Base-by-base conservation (phyloP, 2,113 vertebrate species). In the Pampusana beccarii region DNA sequence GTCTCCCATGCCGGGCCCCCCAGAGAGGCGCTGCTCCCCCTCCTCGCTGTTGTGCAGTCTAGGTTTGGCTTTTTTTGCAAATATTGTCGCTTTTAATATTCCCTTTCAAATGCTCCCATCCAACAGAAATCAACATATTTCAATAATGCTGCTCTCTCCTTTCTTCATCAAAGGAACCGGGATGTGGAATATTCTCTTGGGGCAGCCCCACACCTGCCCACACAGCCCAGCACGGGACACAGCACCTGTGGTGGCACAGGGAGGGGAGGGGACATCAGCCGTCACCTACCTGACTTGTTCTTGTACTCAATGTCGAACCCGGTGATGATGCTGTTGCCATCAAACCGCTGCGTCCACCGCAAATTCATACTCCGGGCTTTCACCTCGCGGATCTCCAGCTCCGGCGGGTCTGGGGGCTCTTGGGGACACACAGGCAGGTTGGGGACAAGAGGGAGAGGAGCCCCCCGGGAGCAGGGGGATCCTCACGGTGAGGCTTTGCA, bases 291-390 rank as follows among this genome's bases (percentile, higher is more conserved):
- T 4, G 99, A 99, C 87, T 99, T 99, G 97, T 99, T 99, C 97
- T 99, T 99, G 98, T 99, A 99, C 81, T 99, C 99, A 1, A 99
- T 99, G 79, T 99, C 99, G 6, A 99, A 99, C 19, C 99, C 99
- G 0, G 99, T 99, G 97, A 99, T 99, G 97, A 99, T 99, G 97
- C 99, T 99, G 98, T 99, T 99, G 70, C 99, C 99, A 0, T 99
- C 99, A 6, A 99, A 99, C 33, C 99, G 93, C 97, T 99, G 99
- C 5, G 99, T 99, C 99, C 99, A 99, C 65, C 99, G 98, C 70
- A 99, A 96, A 91, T 99, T 99, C 99, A 99, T 99, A 62, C 99
- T 99, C 40, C 99, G 98, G 93, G 99, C 99, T 92, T 99, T 99
- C 65, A 99, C 99, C 95, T 99, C 99, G 1, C 99, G 98, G 81